These are phyloP conservation scores for Aphelenchoides fujianensis DNA, from an alignment of 1,140 invertebrate genomes.

Conservation along the genomic window DNA sequence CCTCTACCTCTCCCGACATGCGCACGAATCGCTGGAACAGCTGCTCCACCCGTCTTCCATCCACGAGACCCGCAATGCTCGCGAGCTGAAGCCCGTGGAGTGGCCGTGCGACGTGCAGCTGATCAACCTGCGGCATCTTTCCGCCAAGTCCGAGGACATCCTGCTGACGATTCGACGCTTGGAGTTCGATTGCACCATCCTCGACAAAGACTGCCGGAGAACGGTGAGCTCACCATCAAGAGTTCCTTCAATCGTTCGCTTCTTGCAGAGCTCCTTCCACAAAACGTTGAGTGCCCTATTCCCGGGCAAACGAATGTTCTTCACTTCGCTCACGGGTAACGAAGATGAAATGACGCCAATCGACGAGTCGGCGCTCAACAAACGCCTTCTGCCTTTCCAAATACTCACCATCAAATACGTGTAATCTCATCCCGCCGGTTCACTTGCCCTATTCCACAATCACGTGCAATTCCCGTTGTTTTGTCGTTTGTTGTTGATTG, in stretches of 20 bases:
- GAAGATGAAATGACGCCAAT: not conserved
- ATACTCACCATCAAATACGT: slow-evolving; percentile 14
- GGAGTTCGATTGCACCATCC: slow-evolving; percentile 14
- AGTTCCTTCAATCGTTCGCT: not conserved
- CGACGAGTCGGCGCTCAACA: not conserved
- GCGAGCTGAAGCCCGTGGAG: not conserved
- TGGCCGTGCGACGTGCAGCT: slow-evolving; percentile 29
- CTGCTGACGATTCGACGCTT: slow-evolving; percentile 6
- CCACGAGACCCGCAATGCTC: not conserved
- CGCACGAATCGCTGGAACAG: slow-evolving; percentile 19
- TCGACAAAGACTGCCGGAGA: not conserved
- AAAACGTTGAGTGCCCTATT: not conserved
- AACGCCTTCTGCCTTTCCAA: slow-evolving; percentile 4
- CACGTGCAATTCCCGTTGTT: not conserved
- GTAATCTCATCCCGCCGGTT: not conserved
- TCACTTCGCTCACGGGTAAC: slow-evolving; percentile 2
- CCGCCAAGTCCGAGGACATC: not conserved
- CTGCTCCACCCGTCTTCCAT: slow-evolving; percentile 19
- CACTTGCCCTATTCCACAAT: not conserved
- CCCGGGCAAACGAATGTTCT: slow-evolving; percentile 8
- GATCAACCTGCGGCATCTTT: slow-evolving; percentile 24
- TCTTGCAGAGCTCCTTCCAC: slow-evolving; percentile 5
- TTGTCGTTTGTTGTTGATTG: not conserved
- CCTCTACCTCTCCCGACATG: slow-evolving; percentile 18
- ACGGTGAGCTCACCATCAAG: not conserved